These are phyloP conservation scores for Epinotia bilunana DNA, from an alignment of 2,888 invertebrate species.

Conservation along the genomic window DNA sequence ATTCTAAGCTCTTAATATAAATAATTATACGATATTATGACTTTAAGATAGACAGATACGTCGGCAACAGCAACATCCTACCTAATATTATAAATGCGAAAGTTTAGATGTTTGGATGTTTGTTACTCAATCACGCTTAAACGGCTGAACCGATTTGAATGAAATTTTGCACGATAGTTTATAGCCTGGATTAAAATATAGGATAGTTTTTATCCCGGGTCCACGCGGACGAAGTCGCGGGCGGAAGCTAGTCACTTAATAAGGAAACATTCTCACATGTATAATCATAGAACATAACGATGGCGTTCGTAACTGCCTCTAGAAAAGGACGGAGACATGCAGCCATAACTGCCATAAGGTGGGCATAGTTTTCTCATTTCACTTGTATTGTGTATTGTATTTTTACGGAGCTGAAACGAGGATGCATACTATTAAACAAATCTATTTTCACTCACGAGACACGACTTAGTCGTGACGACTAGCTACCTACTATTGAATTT, in stretches of 20 bases:
- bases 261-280: conserved; percentile 15
- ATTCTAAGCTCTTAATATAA: background rate
- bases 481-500: background rate
- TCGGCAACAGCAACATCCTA: background rate
- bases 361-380: background rate
- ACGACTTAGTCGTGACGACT: background rate
- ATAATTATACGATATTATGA: conserved; percentile 14
- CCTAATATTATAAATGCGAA: too few relatives aligned
- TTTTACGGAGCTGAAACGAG: conserved; percentile 13
- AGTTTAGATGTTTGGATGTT: too few relatives aligned
- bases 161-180: too few relatives aligned
- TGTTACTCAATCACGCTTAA: too few relatives aligned
- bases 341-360: conserved; percentile 7
- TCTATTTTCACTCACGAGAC: conserved; percentile 2
- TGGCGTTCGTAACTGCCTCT: conserved; percentile 22
- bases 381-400: conserved; percentile 13
- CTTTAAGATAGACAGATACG: conserved; percentile 16
- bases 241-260: too few relatives aligned
- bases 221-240: too few relatives aligned
- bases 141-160: too few relatives aligned
- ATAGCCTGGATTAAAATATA: too few relatives aligned
- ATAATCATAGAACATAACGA: conserved; percentile 23
- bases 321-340: conserved; percentile 6
- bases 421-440: conserved; percentile 16
- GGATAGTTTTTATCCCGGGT: too few relatives aligned